Base-by-base conservation (phyloP, 2,113 vertebrate genomes). In the Reinhardtius hippoglossoides region DNA sequence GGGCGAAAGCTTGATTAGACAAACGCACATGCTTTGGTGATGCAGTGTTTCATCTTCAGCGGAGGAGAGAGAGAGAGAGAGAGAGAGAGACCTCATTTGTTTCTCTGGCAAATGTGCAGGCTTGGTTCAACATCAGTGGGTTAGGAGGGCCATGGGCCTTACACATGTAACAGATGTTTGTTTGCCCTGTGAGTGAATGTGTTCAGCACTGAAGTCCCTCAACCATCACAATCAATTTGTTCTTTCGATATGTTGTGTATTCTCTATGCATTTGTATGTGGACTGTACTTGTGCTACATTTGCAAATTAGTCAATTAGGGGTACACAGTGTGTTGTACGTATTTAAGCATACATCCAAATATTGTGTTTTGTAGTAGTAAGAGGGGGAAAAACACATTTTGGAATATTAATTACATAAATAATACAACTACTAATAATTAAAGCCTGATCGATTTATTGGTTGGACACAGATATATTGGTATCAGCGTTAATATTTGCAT, bases 1-100 rank as follows among this genome's bases (percentile, higher is more conserved):
- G 46, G 92, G 92, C 89, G 60, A 87, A 88, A 89, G 89, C 91
- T 92, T 92, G 91, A 92, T 92, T 88, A 92, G 89, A 93, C 91
- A 90, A 92, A 91, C 56, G 88, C 87, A 84, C 88, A 89, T 82
- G 91, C 88, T 93, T 90, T 92, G 87, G 89, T 91, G 88, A 90
- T 91, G 86, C 83, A 83, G 89, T 93, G 89, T 92, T 93, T 93
- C 89, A 91, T 92, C 91, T 92, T 90, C 85, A 90, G 89, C 82
- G 77, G 87, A 90, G 89, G 80, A 79, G 87, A 24, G 24, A 24
- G 31, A 31, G 31, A 31, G 31, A 31, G 31, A 31, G 27, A 27
- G 27, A 27, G 31, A 82, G 84, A 87, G 87, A 89, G 56, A 91
- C 85, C 87, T 88, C 74, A 77, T 89, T 91, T 92, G 82, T 86